Conservation (phyloP, 1,140 invertebrate genomes). For the Drosophila pectinifera region DNA sequence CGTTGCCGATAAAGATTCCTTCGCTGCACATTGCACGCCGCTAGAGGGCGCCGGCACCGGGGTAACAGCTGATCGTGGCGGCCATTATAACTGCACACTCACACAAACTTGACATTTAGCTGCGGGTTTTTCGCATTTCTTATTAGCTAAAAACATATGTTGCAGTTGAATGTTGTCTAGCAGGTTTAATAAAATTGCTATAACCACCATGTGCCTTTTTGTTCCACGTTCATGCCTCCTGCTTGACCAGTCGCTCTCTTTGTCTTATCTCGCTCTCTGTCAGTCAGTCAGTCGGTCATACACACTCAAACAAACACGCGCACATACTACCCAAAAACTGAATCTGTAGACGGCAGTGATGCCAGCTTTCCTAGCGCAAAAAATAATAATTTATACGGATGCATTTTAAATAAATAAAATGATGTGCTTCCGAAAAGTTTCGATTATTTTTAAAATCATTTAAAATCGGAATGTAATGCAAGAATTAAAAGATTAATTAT, state of each 20-base stretch:
- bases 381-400: neutral
- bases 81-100: constrained; percentile 20
- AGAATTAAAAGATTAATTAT: neutral
- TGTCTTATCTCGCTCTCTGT: neutral
- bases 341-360: constrained; percentile 6
- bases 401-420: neutral
- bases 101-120: constrained; percentile 25
- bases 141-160: constrained; percentile 34
- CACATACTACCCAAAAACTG: neutral
- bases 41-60: constrained; percentile 3
- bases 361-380: constrained; percentile 1
- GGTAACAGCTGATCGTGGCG: constrained; percentile 34
- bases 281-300: constrained; percentile 50
- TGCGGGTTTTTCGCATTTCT: constrained; percentile 7
- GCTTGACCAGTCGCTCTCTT: constrained; percentile 36
- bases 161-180: constrained; percentile 37
- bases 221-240: constrained; percentile 38
- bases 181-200: constrained; percentile 42
- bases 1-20: neutral
- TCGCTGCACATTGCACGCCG: neutral
- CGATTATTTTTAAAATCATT: neutral
- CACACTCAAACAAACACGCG: constrained; percentile 18
- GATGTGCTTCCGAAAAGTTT: no score
- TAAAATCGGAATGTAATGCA: neutral
- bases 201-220: constrained; percentile 49